Conservation (phyloP, 2,113 vertebrate species). For the Smithornis capensis region DNA sequence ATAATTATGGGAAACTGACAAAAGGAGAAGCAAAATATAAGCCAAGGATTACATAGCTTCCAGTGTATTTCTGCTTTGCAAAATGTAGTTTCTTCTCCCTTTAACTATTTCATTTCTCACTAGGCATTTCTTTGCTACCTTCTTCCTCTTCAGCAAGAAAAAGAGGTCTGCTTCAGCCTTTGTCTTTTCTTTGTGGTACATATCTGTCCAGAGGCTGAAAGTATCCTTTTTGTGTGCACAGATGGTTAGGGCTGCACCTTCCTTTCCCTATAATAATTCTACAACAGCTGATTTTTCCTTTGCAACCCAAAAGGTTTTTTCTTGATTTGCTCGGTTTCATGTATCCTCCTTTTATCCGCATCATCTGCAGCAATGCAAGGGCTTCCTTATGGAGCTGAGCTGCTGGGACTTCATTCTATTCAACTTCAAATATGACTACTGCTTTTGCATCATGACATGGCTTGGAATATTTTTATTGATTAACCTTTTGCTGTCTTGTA, state of each 20-base stretch:
- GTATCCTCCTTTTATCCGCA: background rate
- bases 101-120: background rate
- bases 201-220: background rate
- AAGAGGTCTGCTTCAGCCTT: background rate
- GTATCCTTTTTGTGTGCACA: background rate
- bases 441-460: background rate
- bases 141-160: background rate
- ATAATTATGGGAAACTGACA: background rate
- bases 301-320: background rate
- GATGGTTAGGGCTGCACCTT: background rate
- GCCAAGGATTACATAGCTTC: background rate
- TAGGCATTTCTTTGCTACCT: background rate
- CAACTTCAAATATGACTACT: background rate
- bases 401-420: background rate
- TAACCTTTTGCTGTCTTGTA: background rate
- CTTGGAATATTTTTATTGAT: background rate
- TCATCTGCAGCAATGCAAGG: background rate
- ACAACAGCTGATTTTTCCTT: background rate
- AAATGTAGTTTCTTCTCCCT: background rate
- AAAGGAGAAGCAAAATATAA: background rate
- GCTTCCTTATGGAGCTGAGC: background rate
- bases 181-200: background rate
- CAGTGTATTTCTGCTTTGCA: background rate
- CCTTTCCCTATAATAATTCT: background rate
- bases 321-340: background rate